These are phyloP conservation scores for Cepphus grylle DNA, from an alignment of 2,113 vertebrate species.

Conservation along the genomic window DNA sequence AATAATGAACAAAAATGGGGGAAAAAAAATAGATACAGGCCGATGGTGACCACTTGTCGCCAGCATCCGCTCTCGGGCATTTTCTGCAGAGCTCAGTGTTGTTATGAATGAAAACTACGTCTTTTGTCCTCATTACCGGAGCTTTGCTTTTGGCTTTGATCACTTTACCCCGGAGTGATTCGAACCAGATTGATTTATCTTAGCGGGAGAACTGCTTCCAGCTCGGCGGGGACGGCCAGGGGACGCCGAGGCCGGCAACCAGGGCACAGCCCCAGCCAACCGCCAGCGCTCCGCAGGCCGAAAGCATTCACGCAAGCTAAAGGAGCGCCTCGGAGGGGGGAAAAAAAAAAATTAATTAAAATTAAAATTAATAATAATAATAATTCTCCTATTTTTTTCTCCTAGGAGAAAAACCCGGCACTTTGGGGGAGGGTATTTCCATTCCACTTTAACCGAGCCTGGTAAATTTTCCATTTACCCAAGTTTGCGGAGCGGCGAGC, in stretches of 20 bases:
- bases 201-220: not conserved
- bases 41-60: not conserved
- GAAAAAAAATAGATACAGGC: not conserved
- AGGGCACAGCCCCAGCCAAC: constrained; percentile 17
- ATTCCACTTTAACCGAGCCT: not conserved
- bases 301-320: not conserved
- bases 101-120: not conserved
- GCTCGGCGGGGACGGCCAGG: not conserved
- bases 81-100: not conserved
- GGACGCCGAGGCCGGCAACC: not conserved
- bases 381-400: not conserved
- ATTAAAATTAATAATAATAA: not conserved
- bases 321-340: not conserved
- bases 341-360: no score
- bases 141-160: not conserved
- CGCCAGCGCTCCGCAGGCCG: not conserved
- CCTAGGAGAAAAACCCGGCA: not conserved
- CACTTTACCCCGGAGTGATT: not conserved
- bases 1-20: fast-evolving
- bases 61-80: not conserved
- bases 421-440: not conserved
- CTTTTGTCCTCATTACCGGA: not conserved
- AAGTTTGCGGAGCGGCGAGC: not conserved
- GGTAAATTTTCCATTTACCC: not conserved
- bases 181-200: not conserved